These are phyloP conservation scores for Halcyon leucocephala DNA, from an alignment of 2,797 vertebrate species.

Conservation along the genomic window DNA sequence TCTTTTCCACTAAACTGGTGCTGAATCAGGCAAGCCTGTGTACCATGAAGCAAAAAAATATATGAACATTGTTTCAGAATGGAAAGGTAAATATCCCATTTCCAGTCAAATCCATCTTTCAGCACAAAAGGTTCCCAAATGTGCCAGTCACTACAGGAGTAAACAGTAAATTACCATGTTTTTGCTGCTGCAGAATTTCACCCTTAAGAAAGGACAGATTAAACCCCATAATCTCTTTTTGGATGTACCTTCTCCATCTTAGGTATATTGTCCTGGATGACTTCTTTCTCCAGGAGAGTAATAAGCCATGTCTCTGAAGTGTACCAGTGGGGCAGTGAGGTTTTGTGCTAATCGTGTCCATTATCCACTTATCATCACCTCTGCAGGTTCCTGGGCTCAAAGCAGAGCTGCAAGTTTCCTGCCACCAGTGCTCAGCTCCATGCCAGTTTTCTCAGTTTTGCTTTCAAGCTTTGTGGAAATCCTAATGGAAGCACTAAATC, in stretches of 20 bases:
- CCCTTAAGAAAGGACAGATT: neutral
- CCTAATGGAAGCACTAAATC: conserved; percentile 20
- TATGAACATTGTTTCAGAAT: neutral
- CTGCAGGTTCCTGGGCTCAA: neutral
- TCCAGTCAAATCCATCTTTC: neutral
- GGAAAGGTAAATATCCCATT: neutral
- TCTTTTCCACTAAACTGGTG: neutral
- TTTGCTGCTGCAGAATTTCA: neutral
- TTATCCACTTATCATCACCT: neutral
- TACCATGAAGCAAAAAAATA: neutral
- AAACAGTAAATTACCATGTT: neutral
- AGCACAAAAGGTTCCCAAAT: neutral
- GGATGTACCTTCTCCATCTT: neutral
- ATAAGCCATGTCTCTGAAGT: neutral
- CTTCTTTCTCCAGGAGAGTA: neutral
- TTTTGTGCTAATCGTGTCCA: neutral
- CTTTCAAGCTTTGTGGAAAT: neutral
- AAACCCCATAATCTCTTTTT: neutral
- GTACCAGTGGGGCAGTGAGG: neutral
- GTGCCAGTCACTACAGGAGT: neutral
- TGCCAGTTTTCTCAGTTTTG: neutral
- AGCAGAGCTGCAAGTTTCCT: neutral
- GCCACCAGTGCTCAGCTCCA: neutral
- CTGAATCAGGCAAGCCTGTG: neutral
- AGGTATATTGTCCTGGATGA: neutral